phyloP scores from a whole-genome alignment of 2,888 invertebrate species.

The Eutolmus rufibarbis region DNA sequence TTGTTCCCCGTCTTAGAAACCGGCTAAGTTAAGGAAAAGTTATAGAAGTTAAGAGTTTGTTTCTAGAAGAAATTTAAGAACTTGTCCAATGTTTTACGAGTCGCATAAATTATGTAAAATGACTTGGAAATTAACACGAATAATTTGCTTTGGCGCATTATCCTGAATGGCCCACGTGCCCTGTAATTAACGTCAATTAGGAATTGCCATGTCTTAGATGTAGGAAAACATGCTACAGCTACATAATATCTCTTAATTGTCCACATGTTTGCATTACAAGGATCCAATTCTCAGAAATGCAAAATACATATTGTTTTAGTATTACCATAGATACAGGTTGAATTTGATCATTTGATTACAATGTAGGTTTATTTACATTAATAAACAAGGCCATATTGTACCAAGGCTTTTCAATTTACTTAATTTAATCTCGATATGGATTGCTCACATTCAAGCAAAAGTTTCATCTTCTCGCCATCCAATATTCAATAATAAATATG shows the following conservation, averaged over 20 bases:
- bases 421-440: too few relatives aligned
- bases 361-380: too few relatives aligned
- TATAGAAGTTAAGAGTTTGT: not conserved
- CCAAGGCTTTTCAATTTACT: too few relatives aligned
- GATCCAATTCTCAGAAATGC: not conserved
- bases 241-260: not conserved
- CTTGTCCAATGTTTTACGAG: not conserved
- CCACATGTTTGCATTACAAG: not conserved
- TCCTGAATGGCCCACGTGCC: not conserved
- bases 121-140: not conserved
- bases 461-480: too few relatives aligned
- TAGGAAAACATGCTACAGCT: not conserved
- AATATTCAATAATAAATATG: too few relatives aligned
- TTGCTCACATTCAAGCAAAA: too few relatives aligned
- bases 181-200: not conserved
- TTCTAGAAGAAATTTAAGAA: not conserved
- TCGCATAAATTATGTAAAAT: not conserved
- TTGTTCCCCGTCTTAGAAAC: not conserved
- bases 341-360: too few relatives aligned
- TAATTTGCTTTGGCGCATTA: not conserved
- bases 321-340: not conserved
- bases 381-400: too few relatives aligned
- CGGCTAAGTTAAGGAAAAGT: not conserved
- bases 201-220: not conserved
- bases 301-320: not conserved